Evolutionary conservation across 2,888 invertebrate genomes (phyloP), one percentile per base, ranked within the genome.

Genomic region (Salpingus planirostris): DNA sequence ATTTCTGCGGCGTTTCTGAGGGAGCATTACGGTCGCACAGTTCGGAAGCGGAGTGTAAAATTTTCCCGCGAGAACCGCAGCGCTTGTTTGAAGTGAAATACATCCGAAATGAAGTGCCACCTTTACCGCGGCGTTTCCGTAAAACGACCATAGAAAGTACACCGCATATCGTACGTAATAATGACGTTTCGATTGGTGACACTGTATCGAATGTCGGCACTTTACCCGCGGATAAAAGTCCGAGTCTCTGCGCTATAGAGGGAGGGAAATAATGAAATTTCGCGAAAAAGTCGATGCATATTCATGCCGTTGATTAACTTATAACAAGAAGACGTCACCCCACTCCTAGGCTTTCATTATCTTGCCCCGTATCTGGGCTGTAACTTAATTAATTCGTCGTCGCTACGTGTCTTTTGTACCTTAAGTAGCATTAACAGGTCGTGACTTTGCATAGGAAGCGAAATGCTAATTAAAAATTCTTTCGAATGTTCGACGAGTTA

Each of bases 331-430:
- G 37, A 21, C 29, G 47, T 45, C 41, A 44, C 30, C 37, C 32
- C 32, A 33, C 33, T 32, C 37, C 29, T 34, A 42, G 43, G 42
- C 44, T 46, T 52, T 47, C 49, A 52, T 51, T 51, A 51, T 51
- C 47, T 41, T 26, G 27, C 36, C 44, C 43, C 43, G 44, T 47
- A 50, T 50, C 48, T 44, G 38, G n/a, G 40, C 40, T 46, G 46
- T 53, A 50, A 55, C 52, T 55, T 54, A 55, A 55, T 55, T 55
- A 55, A 55, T 53, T 52, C 50, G 27, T 31, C 37, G 51, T 44
- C 36, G 44, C 50, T 49, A 51, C 53, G 53, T 54, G 52, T 54
- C 54, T 49, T 49, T 52, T 50, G 43, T 50, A 50, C 54, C 49
- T 51, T 52, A 54, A 52, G 51, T 50, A 49, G 53, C 40, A 53